Percentiles rank a stretch among this genome's conserved stretches.
These are phyloP conservation scores for Linurgus olivaceus DNA, from an alignment of 2,797 vertebrate genomes.

Conservation along the genomic window DNA sequence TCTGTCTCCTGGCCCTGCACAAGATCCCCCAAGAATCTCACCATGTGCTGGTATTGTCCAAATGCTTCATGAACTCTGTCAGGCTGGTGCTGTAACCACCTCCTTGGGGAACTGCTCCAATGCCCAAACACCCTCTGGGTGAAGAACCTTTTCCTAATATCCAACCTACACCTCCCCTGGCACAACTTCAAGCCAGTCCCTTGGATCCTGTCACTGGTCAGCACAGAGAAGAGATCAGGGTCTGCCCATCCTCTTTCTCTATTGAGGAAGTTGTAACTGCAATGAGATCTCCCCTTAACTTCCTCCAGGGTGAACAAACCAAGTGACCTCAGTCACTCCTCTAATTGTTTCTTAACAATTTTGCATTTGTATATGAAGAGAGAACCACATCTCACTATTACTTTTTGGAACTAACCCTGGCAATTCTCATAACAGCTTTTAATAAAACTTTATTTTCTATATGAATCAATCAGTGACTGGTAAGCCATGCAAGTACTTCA, in stretches of 20 bases:
- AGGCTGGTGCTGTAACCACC: neutral
- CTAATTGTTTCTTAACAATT: neutral
- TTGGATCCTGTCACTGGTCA: neutral
- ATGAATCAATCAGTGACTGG: neutral
- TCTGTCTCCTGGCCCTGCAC: neutral
- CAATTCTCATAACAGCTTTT: neutral
- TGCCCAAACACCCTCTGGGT: fast-evolving
- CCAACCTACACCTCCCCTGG: neutral
- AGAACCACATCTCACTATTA: neutral
- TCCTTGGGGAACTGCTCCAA: neutral
- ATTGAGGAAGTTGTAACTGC: too few relatives aligned
- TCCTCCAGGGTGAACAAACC: neutral
- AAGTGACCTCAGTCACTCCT: neutral
- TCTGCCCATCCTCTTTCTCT: fast-evolving
- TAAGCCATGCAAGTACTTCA: neutral
- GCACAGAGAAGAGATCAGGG: neutral
- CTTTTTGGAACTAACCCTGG: neutral
- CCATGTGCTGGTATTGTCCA: neutral
- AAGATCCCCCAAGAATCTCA: neutral
- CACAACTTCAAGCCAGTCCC: neutral
- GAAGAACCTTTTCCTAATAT: fast-evolving
- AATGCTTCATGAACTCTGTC: neutral
- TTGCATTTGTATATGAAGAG: fast-evolving
- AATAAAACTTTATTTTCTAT: neutral
- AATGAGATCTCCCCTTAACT: neutral